Evolutionary conservation across 2,113 vertebrate genomes (phyloP).

Genomic region (Serranochromis macrocephalus): DNA sequence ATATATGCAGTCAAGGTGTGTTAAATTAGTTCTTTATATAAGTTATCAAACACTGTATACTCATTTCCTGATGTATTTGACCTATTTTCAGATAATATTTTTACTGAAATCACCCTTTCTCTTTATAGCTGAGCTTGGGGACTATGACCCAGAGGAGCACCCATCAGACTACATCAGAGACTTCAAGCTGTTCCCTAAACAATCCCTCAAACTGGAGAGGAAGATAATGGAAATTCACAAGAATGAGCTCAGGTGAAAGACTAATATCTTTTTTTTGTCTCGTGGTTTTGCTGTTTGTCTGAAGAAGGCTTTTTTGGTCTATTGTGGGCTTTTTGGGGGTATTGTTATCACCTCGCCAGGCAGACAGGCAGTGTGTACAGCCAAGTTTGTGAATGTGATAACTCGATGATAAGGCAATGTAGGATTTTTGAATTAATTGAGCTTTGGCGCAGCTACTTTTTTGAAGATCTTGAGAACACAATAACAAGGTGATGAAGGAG

Average conservation of each 20-base stretch:
- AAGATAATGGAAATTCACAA: slow-evolving; percentile 95
- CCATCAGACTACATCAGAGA: slow-evolving; percentile 90
- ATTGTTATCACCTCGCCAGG: background rate
- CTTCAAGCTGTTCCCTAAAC: slow-evolving; percentile 95
- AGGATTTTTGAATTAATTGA: background rate
- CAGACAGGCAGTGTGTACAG: background rate
- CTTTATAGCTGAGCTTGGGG: slow-evolving; percentile 86
- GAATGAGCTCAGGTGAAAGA: slow-evolving; percentile 86
- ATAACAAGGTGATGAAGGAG: background rate
- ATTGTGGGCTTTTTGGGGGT: background rate
- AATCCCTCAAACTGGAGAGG: slow-evolving; percentile 90
- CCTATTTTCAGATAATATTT: background rate
- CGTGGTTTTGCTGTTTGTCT: background rate
- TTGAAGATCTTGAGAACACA: background rate
- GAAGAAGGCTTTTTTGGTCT: background rate
- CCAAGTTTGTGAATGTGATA: background rate
- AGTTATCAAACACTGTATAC: background rate
- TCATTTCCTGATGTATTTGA: background rate
- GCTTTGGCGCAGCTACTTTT: background rate
- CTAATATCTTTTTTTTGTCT: background rate
- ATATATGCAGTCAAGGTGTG: background rate
- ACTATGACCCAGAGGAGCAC: slow-evolving; percentile 91
- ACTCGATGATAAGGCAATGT: background rate
- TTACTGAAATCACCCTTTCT: background rate
- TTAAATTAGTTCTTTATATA: background rate